phyloP scores from a whole-genome alignment of 2,797 vertebrate species.

The Aselliscus stoliczkanus region DNA sequence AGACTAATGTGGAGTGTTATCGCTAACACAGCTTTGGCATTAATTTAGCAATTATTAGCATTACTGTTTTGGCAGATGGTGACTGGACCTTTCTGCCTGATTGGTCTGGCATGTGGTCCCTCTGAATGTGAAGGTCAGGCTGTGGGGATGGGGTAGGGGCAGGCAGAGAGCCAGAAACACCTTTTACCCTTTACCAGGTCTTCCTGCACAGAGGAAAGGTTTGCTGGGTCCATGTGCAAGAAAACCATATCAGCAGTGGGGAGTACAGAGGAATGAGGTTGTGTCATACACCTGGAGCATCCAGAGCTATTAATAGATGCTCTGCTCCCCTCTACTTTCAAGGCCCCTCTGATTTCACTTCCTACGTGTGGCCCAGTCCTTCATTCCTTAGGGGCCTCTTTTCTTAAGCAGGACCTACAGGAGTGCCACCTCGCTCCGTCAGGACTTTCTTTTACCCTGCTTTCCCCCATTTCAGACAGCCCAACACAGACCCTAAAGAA shows the following conservation, averaged over 20 bases:
- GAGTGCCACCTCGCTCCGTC: accelerated
- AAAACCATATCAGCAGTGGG: background rate
- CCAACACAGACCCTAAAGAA: background rate
- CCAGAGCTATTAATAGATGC: background rate
- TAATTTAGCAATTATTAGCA: slow-evolving; percentile 60
- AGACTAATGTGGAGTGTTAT: slow-evolving; percentile 62
- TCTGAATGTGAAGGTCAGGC: background rate
- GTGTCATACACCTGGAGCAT: background rate
- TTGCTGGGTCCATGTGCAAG: background rate
- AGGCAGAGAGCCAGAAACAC: background rate
- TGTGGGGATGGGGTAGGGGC: background rate
- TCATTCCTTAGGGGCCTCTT: background rate
- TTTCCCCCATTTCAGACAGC: background rate
- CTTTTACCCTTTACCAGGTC: background rate
- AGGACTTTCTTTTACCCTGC: background rate
- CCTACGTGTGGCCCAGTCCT: background rate
- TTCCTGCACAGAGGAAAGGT: background rate
- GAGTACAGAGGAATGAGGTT: background rate
- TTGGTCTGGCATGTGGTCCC: background rate
- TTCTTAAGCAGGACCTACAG: background rate
- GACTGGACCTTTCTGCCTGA: slow-evolving; percentile 5
- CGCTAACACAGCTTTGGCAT: slow-evolving; percentile 64
- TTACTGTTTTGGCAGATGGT: slow-evolving; percentile 16
- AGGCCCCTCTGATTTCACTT: background rate
- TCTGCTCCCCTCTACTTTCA: background rate